phyloP scores from a whole-genome alignment of 35 echinoderm and acorn worm species.

The Ophioderma brevispina region DNA sequence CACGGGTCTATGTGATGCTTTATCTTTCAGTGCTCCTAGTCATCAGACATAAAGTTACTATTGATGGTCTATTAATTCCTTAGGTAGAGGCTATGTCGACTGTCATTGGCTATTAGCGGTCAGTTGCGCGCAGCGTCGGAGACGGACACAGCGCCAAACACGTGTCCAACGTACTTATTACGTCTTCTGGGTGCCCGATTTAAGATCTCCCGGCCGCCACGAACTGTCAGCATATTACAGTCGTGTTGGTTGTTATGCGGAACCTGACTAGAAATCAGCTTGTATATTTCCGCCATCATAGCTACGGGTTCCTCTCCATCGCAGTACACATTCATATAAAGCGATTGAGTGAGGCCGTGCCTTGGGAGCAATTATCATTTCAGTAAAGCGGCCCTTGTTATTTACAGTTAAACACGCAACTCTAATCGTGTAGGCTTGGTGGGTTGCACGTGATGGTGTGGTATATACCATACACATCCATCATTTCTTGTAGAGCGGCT shows the following conservation, averaged over 20 bases:
- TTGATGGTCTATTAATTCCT: conserved; percentile 18
- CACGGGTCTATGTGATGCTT: background rate
- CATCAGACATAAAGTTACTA: conserved; percentile 51
- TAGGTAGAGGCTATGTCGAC: background rate
- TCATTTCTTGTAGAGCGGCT: background rate
- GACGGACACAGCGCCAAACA: too few relatives aligned
- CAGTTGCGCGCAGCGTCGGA: conserved; percentile 58
- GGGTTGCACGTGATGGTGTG: conserved; percentile 56
- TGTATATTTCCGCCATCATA: conserved; percentile 62
- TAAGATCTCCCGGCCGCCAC: conserved; percentile 74
- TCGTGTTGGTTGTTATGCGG: conserved; percentile 9
- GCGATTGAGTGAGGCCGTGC: conserved; percentile 65
- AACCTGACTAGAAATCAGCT: conserved; percentile 35
- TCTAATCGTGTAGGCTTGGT: conserved; percentile 31
- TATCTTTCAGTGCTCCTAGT: conserved; percentile 5
- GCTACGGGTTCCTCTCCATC: conserved; percentile 67
- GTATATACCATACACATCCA: conserved; percentile 69
- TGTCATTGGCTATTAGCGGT: conserved; percentile 42
- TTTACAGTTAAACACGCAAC: conserved; percentile 75
- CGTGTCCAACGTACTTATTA: conserved; percentile 54
- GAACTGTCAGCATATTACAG: conserved; percentile 43
- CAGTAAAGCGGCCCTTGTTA: conserved; percentile 51
- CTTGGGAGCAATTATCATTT: conserved; percentile 62
- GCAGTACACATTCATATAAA: conserved; percentile 57
- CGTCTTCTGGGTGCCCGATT: conserved; percentile 15